phyloP scores from a whole-genome alignment of 2,113 vertebrate species.

The Morone saxatilis region DNA sequence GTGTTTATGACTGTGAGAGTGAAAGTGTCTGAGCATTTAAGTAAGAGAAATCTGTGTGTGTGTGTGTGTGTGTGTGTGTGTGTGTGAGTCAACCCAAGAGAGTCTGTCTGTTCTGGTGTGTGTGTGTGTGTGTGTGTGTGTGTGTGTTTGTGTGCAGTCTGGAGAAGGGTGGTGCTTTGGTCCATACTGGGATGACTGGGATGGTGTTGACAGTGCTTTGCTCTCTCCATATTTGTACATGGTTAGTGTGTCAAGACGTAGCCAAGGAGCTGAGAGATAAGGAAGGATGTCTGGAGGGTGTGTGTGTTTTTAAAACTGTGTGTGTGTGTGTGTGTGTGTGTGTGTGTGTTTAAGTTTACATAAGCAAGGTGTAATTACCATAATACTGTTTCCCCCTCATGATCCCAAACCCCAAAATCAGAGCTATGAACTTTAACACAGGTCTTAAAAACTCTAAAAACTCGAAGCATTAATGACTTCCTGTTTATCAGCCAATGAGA shows the following conservation, averaged over 20 bases:
- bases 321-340: slow-evolving; percentile 31
- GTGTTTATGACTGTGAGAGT: slow-evolving; percentile 24
- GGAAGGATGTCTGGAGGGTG: slow-evolving; percentile 33
- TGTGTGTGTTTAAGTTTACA: slow-evolving; percentile 28
- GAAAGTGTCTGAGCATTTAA: slow-evolving; percentile 44
- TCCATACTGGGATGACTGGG: slow-evolving; percentile 57
- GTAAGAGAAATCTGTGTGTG: background rate
- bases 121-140: slow-evolving; percentile 28
- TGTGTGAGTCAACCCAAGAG: background rate
- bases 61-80: background rate
- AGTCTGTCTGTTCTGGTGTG: slow-evolving; percentile 7
- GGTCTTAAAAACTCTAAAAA: background rate
- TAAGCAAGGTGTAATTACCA: background rate
- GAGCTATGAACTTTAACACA: background rate
- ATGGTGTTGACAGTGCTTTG: slow-evolving; percentile 56
- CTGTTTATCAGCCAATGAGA: slow-evolving; percentile 52
- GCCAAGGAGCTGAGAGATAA: slow-evolving; percentile 63
- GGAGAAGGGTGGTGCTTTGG: background rate
- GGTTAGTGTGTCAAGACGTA: slow-evolving; percentile 65
- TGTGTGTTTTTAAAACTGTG: slow-evolving; percentile 10
- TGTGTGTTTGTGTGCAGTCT: background rate
- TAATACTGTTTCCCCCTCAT: background rate
- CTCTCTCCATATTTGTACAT: slow-evolving; percentile 72
- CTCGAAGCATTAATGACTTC: background rate
- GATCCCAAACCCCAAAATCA: background rate